These are phyloP conservation scores for Ceryle rudis DNA, from an alignment of 2,797 vertebrate genomes.

Conservation along the genomic window DNA sequence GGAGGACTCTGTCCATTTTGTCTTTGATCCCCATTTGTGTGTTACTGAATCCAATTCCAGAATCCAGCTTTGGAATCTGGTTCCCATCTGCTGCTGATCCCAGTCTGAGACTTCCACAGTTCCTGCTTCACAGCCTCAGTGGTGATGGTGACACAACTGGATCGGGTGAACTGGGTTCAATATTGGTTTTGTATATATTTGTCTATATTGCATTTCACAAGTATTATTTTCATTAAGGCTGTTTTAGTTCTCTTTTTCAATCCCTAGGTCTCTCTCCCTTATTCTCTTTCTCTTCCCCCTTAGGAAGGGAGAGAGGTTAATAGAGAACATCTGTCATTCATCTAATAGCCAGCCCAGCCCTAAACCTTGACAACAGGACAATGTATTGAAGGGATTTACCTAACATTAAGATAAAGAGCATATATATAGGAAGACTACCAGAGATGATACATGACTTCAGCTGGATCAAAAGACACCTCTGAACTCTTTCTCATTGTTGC, in stretches of 20 bases:
- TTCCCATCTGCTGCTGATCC: background rate
- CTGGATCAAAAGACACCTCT: background rate
- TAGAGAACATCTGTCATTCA: background rate
- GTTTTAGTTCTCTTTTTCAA: background rate
- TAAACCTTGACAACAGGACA: background rate
- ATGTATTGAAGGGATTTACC: background rate
- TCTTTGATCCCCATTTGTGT: background rate
- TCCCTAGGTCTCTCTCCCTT: background rate
- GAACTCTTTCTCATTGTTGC: background rate
- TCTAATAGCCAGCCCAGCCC: background rate
- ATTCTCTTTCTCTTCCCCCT: background rate
- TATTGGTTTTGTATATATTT: background rate
- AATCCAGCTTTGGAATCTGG: too few relatives aligned
- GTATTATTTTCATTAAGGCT: background rate
- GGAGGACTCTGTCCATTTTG: background rate
- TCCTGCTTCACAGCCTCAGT: background rate
- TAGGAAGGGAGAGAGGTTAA: background rate
- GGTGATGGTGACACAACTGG: background rate
- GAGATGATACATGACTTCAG: background rate
- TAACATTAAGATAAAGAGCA: background rate
- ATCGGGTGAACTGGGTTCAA: background rate
- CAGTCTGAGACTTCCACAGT: background rate
- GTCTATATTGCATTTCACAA: background rate
- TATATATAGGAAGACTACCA: background rate
- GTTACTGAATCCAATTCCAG: too few relatives aligned